Conservation (phyloP, 2,797 vertebrate genomes). For the Cryptoblepharus egeriae region DNA sequence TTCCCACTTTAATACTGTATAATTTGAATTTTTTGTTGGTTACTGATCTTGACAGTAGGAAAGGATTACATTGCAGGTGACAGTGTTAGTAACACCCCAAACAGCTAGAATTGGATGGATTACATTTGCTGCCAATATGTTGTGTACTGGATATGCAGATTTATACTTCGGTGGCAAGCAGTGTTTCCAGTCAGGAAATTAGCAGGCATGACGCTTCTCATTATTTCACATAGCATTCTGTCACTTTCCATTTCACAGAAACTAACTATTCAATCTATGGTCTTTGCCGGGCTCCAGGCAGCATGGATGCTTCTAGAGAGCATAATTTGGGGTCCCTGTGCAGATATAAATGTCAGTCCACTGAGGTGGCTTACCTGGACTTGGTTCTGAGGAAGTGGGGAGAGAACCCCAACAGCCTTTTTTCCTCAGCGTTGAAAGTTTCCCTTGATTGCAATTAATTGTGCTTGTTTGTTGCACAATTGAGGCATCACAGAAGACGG, state of each 20-base stretch:
- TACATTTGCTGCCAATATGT: constrained; percentile 10
- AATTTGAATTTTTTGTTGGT: not conserved
- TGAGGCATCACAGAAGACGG: not conserved
- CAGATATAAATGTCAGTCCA: not conserved
- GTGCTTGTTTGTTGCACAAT: not conserved
- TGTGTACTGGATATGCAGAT: constrained; percentile 1
- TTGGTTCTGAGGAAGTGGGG: not conserved
- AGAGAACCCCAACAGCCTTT: not conserved
- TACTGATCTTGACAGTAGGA: not conserved
- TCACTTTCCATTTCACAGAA: constrained; percentile 21
- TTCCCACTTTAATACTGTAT: not conserved
- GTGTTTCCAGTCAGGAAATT: constrained; percentile 24
- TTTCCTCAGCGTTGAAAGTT: not conserved
- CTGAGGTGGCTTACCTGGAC: not conserved
- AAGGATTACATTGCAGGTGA: constrained; percentile 12
- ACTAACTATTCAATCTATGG: constrained; percentile 6
- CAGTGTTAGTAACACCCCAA: not conserved
- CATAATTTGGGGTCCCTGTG: not conserved
- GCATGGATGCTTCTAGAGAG: not conserved
- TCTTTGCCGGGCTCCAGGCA: not conserved
- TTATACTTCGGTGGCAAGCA: constrained; percentile 4
- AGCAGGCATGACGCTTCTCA: constrained; percentile 2
- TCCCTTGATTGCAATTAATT: not conserved
- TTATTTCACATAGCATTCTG: constrained; percentile 23
- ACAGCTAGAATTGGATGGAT: constrained; percentile 8